Evolutionary conservation across 1,140 invertebrate genomes (phyloP), one percentile per base, ranked within the genome.

Genomic region (Hycleus cichorii): DNA sequence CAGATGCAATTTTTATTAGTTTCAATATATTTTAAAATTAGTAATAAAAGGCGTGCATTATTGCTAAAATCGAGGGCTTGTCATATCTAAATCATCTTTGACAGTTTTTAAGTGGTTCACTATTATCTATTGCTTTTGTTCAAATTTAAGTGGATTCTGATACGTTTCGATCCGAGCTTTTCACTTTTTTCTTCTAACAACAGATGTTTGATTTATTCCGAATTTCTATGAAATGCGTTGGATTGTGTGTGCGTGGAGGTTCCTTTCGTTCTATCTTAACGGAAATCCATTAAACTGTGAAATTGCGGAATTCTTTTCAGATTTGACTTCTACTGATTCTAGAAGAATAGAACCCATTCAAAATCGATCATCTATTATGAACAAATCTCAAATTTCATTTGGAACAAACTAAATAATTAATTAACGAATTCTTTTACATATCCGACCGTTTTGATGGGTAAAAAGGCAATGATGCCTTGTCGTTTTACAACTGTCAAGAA

Each of bases 81-180:
- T 59, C 44, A 49, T 4, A 32, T 32, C 47, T 63, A 63, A 63
- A 63, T 63, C 62, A 63, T 63, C 12, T 63, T 60, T 60, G 62
- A 63, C 62, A 52, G 52, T 43, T 55, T 57, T 47, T 57, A 63
- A 63, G 53, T 63, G 58, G 47, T 53, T 26, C 4, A 7, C 18
- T 18, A 18, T 18, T 32, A 5, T 32, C 40, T 51, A 52, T 25
- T 49, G 40, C 45, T 52, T 61, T 66, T 66, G 64, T 66, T 55
- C 57, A 60, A 62, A 10, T 60, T 63, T 65, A 63, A 63, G 64
- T 63, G 61, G 60, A 63, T 63, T 57, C 59, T 64, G 61, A 61
- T 64, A 55, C 53, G 46, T 64, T 53, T 42, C 18, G 18, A 18
- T 18, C 32, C 32, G 7, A 7, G 32, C 32, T 32, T 32, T 32